Percentiles rank a stretch among this genome's conserved stretches.
Conservation (phyloP, 1,140 invertebrate genomes). For the Phthorimaea operculella region DNA sequence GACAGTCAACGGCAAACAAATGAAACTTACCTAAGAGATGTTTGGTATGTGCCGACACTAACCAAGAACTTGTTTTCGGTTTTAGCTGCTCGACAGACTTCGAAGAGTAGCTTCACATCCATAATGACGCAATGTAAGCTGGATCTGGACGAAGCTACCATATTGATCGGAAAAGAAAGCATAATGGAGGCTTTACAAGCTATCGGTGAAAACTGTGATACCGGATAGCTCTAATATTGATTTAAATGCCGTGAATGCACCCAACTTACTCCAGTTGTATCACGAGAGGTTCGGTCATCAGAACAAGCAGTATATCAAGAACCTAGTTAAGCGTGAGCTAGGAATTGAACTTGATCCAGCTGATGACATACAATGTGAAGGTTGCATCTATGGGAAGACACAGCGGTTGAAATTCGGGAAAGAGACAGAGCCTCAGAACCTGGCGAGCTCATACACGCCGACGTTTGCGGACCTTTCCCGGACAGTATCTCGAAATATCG, state of each 20-base stretch:
- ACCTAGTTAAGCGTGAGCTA: conserved; percentile 1
- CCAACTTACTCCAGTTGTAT: conserved; percentile 3
- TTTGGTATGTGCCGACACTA: conserved; percentile 3
- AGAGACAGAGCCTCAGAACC: conserved; percentile 12
- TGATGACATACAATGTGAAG: conserved; percentile 11
- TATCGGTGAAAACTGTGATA: neutral
- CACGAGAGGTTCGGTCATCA: conserved; percentile 8
- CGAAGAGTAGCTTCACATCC: neutral
- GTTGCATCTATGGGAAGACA: conserved; percentile 16
- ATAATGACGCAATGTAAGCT: too few relatives aligned
- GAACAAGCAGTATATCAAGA: conserved; percentile 3
- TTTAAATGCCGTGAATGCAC: neutral
- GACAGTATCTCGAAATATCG: too few relatives aligned
- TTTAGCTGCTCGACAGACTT: conserved; percentile 22
- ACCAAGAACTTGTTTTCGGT: conserved; percentile 5
- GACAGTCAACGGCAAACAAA: neutral
- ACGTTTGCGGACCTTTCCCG: too few relatives aligned
- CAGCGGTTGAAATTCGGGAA: conserved; percentile 15
- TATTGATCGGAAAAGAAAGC: conserved; percentile 2
- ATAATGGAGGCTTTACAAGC: conserved; percentile 7
- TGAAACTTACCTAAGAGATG: neutral
- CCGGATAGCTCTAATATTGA: neutral
- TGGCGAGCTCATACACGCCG: conserved; percentile 5
- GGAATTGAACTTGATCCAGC: conserved; percentile 5
- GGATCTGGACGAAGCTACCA: too few relatives aligned